Base-by-base conservation (phyloP, 2,888 invertebrate species). In the Agonopterix alstromeriana region DNA sequence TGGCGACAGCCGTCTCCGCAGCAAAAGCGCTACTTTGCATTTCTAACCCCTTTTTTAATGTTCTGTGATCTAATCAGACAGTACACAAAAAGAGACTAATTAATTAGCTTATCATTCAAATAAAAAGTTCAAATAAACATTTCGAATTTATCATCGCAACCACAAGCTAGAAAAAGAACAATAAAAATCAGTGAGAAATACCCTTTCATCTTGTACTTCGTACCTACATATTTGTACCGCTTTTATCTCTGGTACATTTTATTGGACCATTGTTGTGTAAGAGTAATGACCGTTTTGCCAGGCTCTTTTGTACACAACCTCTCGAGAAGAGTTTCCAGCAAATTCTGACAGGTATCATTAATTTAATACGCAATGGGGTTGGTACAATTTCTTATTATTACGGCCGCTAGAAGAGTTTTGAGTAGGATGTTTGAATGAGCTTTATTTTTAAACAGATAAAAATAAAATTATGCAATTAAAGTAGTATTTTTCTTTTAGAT, bases 301-400 rank as follows among this genome's bases (percentile, higher is more conserved):
- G 49, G 50, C 52, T 51, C 59, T 56, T 65, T 63, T 72, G 70
- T 71, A 60, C 58, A 61, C 61, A 55, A 51, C 51, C 53, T 58
- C 57, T 66, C 57, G 55, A 68, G 66, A 56, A 67, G 64, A 58
- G 55, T 63, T 66, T 68, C 63, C 67, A 67, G 67, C 66, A 58
- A 67, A 73, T 66, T 69, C 68, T 73, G 77, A 77, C 77, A 77
- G 72, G 63, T 63, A 69, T 60, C 73, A 79, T 79, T 79, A 79
- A 79, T 79, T 74, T 71, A 65, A 72, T 71, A 61, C 62, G 59
- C 48, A 10, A 8, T 35, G 42, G 5, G 11, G 60, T 62, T 63
- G 65, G 67, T 62, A 65, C 69, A 69, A 68, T 70, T 67, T 61
- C 61, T 64, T 59, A 55, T 57, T 62, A 63, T 63, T 55, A 60